A percentile compares a stretch with the other conserved stretches of the same genome.
Conservation (phyloP, 2,888 invertebrate genomes). For the Stenolophus ochropezus region DNA sequence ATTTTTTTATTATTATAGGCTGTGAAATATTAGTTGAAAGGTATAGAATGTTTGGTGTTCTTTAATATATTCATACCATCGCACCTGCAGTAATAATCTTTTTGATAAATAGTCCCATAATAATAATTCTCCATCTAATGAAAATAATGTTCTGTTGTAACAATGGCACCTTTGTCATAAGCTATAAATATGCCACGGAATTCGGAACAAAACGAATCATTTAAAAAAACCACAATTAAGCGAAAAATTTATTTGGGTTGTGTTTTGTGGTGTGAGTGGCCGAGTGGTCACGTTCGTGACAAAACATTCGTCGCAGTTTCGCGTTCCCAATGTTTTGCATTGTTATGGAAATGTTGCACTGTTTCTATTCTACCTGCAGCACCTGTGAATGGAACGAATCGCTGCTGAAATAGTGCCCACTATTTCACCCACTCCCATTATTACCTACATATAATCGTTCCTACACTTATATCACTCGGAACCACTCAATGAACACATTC, state of each 20-base stretch:
- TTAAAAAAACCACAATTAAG: constrained; percentile 49
- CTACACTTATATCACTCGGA: too few species aligned
- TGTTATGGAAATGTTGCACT: constrained; percentile 43
- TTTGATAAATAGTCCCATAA: neutral
- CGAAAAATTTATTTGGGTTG: constrained; percentile 51
- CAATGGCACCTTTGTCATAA: constrained; percentile 17
- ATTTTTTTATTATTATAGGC: too few species aligned
- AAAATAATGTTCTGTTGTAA: constrained; percentile 2
- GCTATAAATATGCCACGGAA: constrained; percentile 16
- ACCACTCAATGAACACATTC: too few species aligned
- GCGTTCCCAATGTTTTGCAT: constrained; percentile 35
- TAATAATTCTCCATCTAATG: constrained; percentile 12
- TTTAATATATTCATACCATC: neutral
- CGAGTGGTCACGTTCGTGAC: constrained; percentile 39
- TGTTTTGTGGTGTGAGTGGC: constrained; percentile 21
- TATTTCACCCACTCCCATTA: too few species aligned
- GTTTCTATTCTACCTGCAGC: constrained; percentile 46
- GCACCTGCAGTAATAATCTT: neutral
- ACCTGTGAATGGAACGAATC: constrained; percentile 42
- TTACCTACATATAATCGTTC: too few species aligned
- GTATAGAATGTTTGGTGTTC: too few species aligned
- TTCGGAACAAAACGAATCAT: constrained; percentile 30
- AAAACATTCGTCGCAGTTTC: constrained; percentile 44
- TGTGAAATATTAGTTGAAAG: too few species aligned
- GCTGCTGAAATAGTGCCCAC: neutral